These are phyloP conservation scores for Drosophila colorata DNA, from an alignment of 2,888 invertebrate genomes.

Conservation along the genomic window DNA sequence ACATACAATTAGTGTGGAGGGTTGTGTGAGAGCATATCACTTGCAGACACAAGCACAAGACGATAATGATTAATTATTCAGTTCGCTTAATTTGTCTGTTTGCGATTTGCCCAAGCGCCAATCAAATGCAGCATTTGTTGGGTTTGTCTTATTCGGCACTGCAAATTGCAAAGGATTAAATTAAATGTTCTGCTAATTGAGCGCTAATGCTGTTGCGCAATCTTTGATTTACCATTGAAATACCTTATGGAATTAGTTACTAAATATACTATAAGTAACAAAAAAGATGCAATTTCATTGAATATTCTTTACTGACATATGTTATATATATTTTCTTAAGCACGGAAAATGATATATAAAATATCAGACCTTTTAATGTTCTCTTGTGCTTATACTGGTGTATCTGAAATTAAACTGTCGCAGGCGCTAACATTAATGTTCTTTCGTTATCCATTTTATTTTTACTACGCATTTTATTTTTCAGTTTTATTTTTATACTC, in stretches of 20 bases:
- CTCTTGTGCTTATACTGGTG: neutral
- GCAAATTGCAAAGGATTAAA: constrained; percentile 10
- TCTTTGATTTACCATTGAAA: neutral
- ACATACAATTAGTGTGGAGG: constrained; percentile 3
- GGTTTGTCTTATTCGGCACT: neutral
- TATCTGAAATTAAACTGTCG: neutral
- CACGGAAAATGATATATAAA: too few species aligned
- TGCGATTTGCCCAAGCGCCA: constrained; percentile 6
- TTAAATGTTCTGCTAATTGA: constrained; percentile 4
- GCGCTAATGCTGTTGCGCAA: neutral
- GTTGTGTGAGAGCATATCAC: neutral
- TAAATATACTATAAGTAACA: too few species aligned
- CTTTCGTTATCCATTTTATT: neutral
- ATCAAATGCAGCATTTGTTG: neutral
- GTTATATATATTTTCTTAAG: too few species aligned
- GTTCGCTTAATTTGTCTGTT: constrained; percentile 24
- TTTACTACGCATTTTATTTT: neutral
- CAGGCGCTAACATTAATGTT: neutral
- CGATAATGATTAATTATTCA: constrained; percentile 42
- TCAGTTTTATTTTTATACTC: neutral
- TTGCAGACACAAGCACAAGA: neutral
- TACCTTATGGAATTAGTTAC: neutral
- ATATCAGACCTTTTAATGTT: too few species aligned
- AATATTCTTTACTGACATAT: too few species aligned
- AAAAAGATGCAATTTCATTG: too few species aligned